Percentiles rank a stretch among this genome's conserved stretches.
These are phyloP conservation scores for Sturnira hondurensis DNA, from an alignment of 2,113 vertebrate species.

Conservation along the genomic window DNA sequence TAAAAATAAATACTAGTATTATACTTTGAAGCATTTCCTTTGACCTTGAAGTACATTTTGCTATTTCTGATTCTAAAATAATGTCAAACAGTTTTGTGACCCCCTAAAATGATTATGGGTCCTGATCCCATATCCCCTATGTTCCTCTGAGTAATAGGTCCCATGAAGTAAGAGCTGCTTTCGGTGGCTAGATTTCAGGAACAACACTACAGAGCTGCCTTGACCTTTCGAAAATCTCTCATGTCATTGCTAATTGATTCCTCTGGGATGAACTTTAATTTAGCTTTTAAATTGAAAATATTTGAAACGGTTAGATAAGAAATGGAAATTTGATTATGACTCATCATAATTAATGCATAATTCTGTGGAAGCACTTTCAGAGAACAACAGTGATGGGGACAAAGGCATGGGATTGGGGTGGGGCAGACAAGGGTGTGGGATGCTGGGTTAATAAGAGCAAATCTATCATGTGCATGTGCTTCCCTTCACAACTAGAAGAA, in stretches of 20 bases:
- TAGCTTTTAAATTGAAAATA: neutral
- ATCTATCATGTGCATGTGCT: rapidly evolving
- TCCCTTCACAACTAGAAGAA: neutral
- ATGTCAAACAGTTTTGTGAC: neutral
- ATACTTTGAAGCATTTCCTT: neutral
- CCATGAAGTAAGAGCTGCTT: neutral
- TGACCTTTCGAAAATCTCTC: too few relatives aligned
- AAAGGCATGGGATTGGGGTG: neutral
- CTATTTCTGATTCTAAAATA: neutral
- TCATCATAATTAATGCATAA: neutral
- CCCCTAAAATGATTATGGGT: neutral
- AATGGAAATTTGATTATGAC: neutral
- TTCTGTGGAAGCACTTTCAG: neutral
- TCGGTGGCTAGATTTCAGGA: neutral
- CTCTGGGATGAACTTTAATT: neutral
- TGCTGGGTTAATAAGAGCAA: neutral
- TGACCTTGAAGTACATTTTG: neutral
- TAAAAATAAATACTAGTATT: neutral
- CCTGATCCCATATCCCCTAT: neutral
- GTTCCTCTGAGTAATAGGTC: neutral
- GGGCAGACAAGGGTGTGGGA: too few relatives aligned
- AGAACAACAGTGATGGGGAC: neutral
- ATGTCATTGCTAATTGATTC: neutral
- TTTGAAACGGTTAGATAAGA: neutral
- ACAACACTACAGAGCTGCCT: too few relatives aligned